A percentile compares a stretch with the other conserved stretches of the same genome.
These are phyloP conservation scores for Ochotona curzoniae DNA, from an alignment of 2,113 vertebrate species.

Conservation along the genomic window DNA sequence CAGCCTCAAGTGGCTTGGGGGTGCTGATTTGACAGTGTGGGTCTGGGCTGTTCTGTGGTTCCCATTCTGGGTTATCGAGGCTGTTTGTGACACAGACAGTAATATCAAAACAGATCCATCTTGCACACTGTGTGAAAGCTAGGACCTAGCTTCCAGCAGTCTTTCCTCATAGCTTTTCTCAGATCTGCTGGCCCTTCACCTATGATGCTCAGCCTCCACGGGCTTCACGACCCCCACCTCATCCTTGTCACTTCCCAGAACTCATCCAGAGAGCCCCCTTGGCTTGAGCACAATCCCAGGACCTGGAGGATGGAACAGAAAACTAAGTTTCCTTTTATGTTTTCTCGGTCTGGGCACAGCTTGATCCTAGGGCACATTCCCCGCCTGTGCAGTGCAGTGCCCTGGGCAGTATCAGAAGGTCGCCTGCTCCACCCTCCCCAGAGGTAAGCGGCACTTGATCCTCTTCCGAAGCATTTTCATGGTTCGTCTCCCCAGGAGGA, in stretches of 20 bases:
- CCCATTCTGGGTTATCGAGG: too few species aligned
- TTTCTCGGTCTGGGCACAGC: too few species aligned
- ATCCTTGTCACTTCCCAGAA: neutral
- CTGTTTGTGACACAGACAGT: too few species aligned
- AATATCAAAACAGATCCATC: neutral
- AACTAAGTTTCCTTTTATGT: too few species aligned
- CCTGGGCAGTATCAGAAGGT: too few species aligned
- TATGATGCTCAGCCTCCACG: neutral
- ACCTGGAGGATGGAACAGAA: too few species aligned
- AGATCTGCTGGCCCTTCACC: neutral
- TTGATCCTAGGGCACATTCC: too few species aligned
- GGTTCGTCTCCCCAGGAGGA: too few species aligned
- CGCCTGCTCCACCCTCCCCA: neutral
- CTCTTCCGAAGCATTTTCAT: neutral
- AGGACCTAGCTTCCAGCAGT: too few species aligned
- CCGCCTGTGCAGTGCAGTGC: too few species aligned
- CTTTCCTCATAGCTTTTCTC: neutral
- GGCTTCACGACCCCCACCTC: neutral
- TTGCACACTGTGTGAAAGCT: neutral
- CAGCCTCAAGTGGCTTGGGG: too few species aligned
- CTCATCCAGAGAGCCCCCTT: accelerated
- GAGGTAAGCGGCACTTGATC: too few species aligned
- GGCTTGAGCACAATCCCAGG: neutral
- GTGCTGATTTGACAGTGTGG: neutral
- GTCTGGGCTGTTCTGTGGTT: neutral